phyloP scores from a whole-genome alignment of 1,140 invertebrate species.

The Homalodisca vitripennis region DNA sequence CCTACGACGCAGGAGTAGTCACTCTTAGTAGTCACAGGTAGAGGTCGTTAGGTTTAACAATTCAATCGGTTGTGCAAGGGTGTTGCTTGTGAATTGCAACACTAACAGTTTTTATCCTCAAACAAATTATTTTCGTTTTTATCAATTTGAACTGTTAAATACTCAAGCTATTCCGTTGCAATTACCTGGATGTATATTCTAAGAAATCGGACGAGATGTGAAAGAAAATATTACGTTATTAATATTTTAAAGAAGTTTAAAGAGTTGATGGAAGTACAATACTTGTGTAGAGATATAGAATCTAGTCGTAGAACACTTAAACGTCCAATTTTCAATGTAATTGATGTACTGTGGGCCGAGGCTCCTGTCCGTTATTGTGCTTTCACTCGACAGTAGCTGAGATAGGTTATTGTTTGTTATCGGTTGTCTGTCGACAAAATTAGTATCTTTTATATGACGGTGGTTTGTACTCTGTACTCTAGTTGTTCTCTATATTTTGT shows the following conservation, averaged over 20 bases:
- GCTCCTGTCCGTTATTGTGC: conserved; percentile 10
- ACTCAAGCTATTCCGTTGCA: too few species aligned
- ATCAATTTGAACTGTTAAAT: too few species aligned
- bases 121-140: too few species aligned
- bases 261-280: neutral
- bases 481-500: neutral
- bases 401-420: neutral
- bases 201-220: too few species aligned
- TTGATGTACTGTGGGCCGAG: neutral
- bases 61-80: too few species aligned
- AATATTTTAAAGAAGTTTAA: too few species aligned
- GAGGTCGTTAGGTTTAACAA: too few species aligned
- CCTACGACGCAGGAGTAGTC: conserved; percentile 59
- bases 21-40: conserved; percentile 39
- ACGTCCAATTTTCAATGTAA: conserved; percentile 9
- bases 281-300: neutral
- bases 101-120: too few species aligned
- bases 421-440: too few species aligned
- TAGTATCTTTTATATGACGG: conserved; percentile 9
- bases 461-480: neutral
- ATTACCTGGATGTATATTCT: too few species aligned
- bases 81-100: too few species aligned
- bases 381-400: neutral
- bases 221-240: too few species aligned
- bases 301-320: conserved; percentile 9